Conservation (phyloP, 2,797 vertebrate genomes). For the Sphenodon punctatus region DNA sequence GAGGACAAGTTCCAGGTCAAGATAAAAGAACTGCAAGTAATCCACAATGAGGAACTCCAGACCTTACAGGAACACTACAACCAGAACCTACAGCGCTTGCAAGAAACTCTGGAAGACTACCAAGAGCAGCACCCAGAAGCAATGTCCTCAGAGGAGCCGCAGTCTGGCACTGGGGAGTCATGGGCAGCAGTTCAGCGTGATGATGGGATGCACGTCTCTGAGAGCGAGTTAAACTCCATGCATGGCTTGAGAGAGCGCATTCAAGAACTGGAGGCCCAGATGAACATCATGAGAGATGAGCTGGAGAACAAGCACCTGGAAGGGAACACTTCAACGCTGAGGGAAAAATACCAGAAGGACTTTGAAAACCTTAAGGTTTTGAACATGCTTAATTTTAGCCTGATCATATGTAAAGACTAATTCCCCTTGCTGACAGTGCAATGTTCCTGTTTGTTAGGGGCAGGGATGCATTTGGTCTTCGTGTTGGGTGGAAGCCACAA, state of each 20-base stretch:
- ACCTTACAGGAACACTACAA: constrained; percentile 83
- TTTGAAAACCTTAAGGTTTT: constrained; percentile 97
- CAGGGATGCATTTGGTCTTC: fast-evolving
- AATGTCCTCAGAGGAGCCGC: fast-evolving
- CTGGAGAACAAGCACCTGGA: constrained; percentile 90
- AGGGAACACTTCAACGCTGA: constrained; percentile 83
- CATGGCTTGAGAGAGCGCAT: constrained; percentile 86
- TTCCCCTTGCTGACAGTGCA: background rate
- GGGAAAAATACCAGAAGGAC: constrained; percentile 96
- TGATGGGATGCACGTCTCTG: constrained; percentile 21
- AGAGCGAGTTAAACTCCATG: constrained; percentile 80
- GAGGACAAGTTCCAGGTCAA: constrained; percentile 87
- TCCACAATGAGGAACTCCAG: constrained; percentile 87
- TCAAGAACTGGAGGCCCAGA: constrained; percentile 92
- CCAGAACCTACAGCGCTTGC: constrained; percentile 78
- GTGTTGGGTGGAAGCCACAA: background rate
- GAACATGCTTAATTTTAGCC: constrained; percentile 13
- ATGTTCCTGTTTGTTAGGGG: background rate
- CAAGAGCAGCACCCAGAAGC: constrained; percentile 57
- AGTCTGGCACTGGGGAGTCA: background rate
- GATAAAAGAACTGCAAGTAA: constrained; percentile 82
- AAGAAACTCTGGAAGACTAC: constrained; percentile 71
- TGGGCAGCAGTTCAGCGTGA: constrained; percentile 63
- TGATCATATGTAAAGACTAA: background rate
- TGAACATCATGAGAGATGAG: constrained; percentile 91